A percentile compares a stretch with the other conserved stretches of the same genome.
Evolutionary conservation across 2,888 invertebrate species (phyloP).

Genomic region (Eupithecia centaureata): DNA sequence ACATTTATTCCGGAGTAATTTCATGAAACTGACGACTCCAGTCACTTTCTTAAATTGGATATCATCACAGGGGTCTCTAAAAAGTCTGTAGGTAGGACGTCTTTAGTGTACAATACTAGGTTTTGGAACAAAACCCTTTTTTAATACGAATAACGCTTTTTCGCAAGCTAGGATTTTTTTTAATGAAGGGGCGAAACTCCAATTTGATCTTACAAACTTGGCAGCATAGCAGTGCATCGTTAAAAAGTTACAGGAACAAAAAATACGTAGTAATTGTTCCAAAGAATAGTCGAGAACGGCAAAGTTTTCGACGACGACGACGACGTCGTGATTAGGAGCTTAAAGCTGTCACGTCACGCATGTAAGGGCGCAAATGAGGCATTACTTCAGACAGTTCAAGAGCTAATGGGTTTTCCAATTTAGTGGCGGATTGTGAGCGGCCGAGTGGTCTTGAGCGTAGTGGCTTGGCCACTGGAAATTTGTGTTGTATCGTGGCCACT

Average conservation of each 20-base stretch:
- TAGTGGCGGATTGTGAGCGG: conserved; percentile 14
- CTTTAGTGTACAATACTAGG: no score
- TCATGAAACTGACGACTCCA: background rate
- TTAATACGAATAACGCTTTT: conserved; percentile 4
- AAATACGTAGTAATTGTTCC: conserved; percentile 21
- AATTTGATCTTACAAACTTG: conserved; percentile 21
- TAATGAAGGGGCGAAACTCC: conserved; percentile 18
- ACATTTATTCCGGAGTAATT: conserved; percentile 4
- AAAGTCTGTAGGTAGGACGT: background rate
- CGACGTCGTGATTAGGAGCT: conserved; percentile 11
- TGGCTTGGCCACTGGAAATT: conserved; percentile 21
- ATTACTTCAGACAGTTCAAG: conserved; percentile 19
- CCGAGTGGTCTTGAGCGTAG: conserved; percentile 16
- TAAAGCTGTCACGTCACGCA: conserved; percentile 16
- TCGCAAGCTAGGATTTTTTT: conserved; percentile 13
- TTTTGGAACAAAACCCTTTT: no score
- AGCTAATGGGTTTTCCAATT: conserved; percentile 27
- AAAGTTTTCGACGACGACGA: conserved; percentile 22
- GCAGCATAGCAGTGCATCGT: conserved; percentile 16
- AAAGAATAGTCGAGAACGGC: conserved; percentile 12
- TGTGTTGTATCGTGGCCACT: background rate
- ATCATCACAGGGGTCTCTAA: background rate
- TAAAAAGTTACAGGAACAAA: conserved; percentile 25
- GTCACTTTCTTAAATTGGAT: background rate
- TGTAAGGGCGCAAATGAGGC: conserved; percentile 19